Base-by-base conservation (phyloP, 2,888 invertebrate genomes). In the Prosapia bicincta region DNA sequence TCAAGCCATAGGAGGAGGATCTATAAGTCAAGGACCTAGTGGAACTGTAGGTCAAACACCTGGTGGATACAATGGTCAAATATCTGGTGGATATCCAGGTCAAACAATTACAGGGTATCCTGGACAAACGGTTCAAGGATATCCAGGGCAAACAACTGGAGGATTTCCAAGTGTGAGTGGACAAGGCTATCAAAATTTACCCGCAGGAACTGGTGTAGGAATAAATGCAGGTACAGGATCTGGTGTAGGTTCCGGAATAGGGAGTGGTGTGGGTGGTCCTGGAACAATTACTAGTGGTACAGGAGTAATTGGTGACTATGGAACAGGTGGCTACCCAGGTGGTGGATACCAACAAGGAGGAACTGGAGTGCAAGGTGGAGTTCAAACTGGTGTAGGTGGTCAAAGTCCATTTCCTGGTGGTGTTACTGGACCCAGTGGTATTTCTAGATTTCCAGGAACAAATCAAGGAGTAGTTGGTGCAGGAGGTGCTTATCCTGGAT, bases 191-290 rank as follows among this genome's bases (percentile, higher is more conserved):
- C 79, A 79, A 67, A 77, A 79, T 6, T 43, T 26, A 5, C 6
- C 26, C n/a, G 78, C 79, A 26, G 23, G 75, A 26, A 23, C 76
- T 25, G 78, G 77, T 75, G 78, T 79, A 43, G 79, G 78, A 26
- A 66, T 66, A 69, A 76, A 67, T 28, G 24, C 54, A 23, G 20
- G 20, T 72, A n/a, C 71, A 30, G 23, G 72, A 26, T 24, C 77
- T 26, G 74, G 77, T 24, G 75, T 67, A 72, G 78, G 74, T n/a
- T n/a, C n/a, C n/a, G n/a, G n/a, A n/a, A n/a, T n/a, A n/a, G n/a
- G n/a, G n/a, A n/a, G n/a, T n/a, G 66, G 75, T 26, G 80, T 80
- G 24, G 81, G 79, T 69, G 74, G 54, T 66, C 77, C 77, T n/a
- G 80, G 78, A 65, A 72, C 65, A 38, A 43, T 67, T 20, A 72